Conservation (phyloP, 2,797 vertebrate species). For the Sebastes baramenuke region DNA sequence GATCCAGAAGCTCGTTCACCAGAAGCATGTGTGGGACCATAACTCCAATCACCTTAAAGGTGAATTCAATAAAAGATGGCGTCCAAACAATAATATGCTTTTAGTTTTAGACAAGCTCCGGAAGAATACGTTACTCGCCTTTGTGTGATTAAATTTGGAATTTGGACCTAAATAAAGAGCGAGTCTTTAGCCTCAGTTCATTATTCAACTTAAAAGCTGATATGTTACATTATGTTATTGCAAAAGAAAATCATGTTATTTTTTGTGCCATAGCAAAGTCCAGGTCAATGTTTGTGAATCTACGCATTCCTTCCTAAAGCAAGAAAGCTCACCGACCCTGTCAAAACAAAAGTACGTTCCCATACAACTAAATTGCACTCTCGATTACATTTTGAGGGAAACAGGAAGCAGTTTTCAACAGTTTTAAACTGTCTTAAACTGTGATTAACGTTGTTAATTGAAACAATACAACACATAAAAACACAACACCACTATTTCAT, state of each 20-base stretch:
- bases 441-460: too few species aligned
- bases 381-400: too few species aligned
- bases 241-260: too few species aligned
- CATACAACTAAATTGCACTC: rapidly evolving
- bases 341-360: too few species aligned
- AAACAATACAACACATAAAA: too few species aligned
- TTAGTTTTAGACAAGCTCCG: not conserved
- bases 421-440: too few species aligned
- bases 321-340: not conserved
- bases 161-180: not conserved
- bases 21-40: not conserved
- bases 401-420: too few species aligned
- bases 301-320: not conserved
- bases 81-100: not conserved
- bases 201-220: too few species aligned
- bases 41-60: not conserved
- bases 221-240: too few species aligned
- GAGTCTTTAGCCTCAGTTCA: not conserved
- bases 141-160: not conserved
- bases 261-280: not conserved
- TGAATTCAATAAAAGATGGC: not conserved
- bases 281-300: not conserved
- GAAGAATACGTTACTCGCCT: not conserved
- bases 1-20: not conserved
- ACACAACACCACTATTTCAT: too few species aligned